These are phyloP conservation scores for Aromia moschata DNA, from an alignment of 2,888 invertebrate genomes.

Conservation along the genomic window DNA sequence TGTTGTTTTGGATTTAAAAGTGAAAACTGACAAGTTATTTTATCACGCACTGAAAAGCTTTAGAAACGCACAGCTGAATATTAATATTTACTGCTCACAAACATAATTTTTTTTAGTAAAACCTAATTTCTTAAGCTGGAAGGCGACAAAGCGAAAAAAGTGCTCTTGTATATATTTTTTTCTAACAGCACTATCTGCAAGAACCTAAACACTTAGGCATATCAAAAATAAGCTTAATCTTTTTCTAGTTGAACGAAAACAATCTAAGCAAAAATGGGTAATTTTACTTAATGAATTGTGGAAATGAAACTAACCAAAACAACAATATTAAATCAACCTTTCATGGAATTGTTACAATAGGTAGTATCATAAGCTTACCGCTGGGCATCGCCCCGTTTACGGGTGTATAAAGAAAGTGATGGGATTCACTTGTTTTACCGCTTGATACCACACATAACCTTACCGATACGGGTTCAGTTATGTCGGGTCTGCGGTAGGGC, in stretches of 20 bases:
- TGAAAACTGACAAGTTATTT: no score
- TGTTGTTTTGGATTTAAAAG: constrained; percentile 45
- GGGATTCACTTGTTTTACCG: constrained; percentile 87
- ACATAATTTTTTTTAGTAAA: background rate
- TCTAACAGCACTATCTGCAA: background rate
- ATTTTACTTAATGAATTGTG: no score
- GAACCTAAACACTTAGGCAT: no score
- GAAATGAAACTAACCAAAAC: constrained; percentile 12
- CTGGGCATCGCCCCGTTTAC: constrained; percentile 60
- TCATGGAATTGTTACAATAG: constrained; percentile 40
- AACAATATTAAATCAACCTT: constrained; percentile 53
- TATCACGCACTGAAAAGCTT: no score
- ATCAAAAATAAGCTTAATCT: no score
- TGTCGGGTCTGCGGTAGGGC: constrained; percentile 75
- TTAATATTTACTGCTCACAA: background rate
- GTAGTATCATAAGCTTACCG: constrained; percentile 59
- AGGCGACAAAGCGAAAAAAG: background rate
- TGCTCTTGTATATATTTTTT: no score
- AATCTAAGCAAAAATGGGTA: no score
- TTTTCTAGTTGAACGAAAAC: no score
- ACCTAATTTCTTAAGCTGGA: background rate
- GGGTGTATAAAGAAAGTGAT: constrained; percentile 84
- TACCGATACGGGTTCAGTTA: constrained; percentile 76
- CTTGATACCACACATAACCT: constrained; percentile 84
- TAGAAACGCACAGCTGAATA: background rate